A percentile compares a stretch with the other conserved stretches of the same genome.
These are phyloP conservation scores for Punctoribates punctum DNA, from an alignment of 2,888 invertebrate genomes.

Conservation along the genomic window DNA sequence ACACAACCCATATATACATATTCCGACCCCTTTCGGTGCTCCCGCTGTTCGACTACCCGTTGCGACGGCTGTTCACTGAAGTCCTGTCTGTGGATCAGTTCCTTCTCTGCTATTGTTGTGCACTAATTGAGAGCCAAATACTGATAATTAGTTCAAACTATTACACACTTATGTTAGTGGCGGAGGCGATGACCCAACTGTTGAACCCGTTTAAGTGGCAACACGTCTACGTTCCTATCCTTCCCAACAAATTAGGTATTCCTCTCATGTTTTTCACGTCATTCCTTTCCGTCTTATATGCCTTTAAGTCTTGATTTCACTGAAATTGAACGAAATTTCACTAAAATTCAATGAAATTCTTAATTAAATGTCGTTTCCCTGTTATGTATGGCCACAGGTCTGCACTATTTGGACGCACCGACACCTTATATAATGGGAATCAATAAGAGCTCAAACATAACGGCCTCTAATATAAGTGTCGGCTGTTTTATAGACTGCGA, in stretches of 20 bases:
- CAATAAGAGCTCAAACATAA: slow-evolving; percentile 1
- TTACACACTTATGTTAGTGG: slow-evolving; percentile 91
- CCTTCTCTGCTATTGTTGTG: slow-evolving; percentile 87
- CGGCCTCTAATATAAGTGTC: background rate
- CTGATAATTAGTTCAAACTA: slow-evolving; percentile 71
- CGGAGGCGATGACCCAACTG: slow-evolving; percentile 84
- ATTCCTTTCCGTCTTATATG: too few relatives aligned
- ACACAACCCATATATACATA: slow-evolving; percentile 13
- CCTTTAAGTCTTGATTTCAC: too few relatives aligned
- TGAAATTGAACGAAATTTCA: too few relatives aligned
- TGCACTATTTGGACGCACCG: slow-evolving; percentile 94
- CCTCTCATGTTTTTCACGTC: background rate
- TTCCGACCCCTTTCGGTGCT: slow-evolving; percentile 64
- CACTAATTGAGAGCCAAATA: slow-evolving; percentile 93
- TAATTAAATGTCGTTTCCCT: background rate
- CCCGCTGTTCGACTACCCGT: slow-evolving; percentile 87
- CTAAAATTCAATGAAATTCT: background rate
- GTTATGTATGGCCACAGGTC: slow-evolving; percentile 40
- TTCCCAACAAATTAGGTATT: slow-evolving; percentile 79
- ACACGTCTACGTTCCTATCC: slow-evolving; percentile 96
- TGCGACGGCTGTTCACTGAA: slow-evolving; percentile 74
- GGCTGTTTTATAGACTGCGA: slow-evolving; percentile 45
- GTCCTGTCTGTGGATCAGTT: slow-evolving; percentile 87
- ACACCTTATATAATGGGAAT: slow-evolving; percentile 97
- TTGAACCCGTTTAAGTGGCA: slow-evolving; percentile 96